phyloP scores from a whole-genome alignment of 1,140 invertebrate genomes.

The Elysia chlorotica region DNA sequence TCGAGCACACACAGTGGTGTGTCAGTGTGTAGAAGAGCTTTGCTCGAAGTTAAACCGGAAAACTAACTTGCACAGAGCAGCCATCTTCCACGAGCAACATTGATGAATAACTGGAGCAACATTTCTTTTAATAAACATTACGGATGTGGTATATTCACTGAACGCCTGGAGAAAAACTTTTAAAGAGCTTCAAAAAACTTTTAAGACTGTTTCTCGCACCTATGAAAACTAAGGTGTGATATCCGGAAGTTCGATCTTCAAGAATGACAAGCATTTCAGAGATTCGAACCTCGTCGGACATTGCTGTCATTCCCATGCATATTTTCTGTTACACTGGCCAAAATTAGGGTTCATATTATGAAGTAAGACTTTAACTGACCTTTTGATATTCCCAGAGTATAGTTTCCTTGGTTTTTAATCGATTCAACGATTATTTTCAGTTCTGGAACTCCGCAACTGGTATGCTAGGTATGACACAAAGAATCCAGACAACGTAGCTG shows the following conservation, averaged over 20 bases:
- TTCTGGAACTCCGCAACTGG: constrained; percentile 76
- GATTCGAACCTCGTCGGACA: constrained; percentile 70
- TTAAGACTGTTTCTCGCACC: background rate
- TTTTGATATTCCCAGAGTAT: constrained; percentile 26
- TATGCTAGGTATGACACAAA: constrained; percentile 93
- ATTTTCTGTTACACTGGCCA: background rate
- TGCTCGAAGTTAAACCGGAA: constrained; percentile 22
- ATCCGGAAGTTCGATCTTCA: constrained; percentile 60
- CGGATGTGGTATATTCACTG: too few species aligned
- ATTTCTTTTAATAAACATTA: too few species aligned
- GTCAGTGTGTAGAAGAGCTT: too few species aligned
- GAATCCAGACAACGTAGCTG: constrained; percentile 89
- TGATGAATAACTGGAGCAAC: too few species aligned
- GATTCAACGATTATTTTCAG: constrained; percentile 29
- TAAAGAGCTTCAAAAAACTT: too few species aligned
- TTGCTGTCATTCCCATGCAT: constrained; percentile 72
- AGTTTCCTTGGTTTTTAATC: constrained; percentile 24
- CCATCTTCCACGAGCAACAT: background rate
- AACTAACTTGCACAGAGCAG: constrained; percentile 17
- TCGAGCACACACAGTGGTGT: too few species aligned
- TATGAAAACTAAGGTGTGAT: constrained; percentile 15
- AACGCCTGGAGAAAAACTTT: too few species aligned
- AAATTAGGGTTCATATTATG: constrained; percentile 70
- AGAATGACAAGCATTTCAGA: constrained; percentile 81
- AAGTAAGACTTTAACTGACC: constrained; percentile 28